phyloP scores from a whole-genome alignment of 2,888 invertebrate species.

The Drosophila incognita region DNA sequence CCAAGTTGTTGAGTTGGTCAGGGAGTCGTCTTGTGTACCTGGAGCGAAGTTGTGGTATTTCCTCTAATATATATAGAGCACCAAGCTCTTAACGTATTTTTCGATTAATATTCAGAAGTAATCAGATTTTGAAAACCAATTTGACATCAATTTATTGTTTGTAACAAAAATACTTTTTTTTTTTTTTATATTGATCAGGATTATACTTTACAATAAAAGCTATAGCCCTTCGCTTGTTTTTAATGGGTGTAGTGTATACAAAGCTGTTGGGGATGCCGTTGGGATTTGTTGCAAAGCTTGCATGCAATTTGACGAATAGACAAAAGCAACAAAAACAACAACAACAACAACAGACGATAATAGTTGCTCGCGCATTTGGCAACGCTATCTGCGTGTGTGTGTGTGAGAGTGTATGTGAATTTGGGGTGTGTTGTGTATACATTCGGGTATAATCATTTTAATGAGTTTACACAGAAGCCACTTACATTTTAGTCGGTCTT shows the following conservation, averaged over 20 bases:
- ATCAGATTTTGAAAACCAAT: background rate
- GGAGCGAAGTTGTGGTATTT: background rate
- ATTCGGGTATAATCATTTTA: conserved; percentile 70
- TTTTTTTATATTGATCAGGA: background rate
- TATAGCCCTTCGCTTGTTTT: background rate
- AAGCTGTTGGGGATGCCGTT: background rate
- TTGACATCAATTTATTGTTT: background rate
- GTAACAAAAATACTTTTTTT: background rate
- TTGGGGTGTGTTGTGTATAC: conserved; percentile 44
- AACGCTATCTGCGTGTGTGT: conserved; percentile 2
- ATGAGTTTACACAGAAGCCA: conserved; percentile 75
- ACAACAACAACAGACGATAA: conserved; percentile 28
- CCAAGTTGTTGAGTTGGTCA: background rate
- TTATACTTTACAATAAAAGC: background rate
- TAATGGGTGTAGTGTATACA: background rate
- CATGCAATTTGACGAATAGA: conserved; percentile 58
- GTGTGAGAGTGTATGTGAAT: conserved; percentile 24
- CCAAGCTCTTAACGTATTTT: background rate
- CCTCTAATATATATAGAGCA: background rate
- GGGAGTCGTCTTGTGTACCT: background rate
- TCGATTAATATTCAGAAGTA: background rate
- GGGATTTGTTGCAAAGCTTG: conserved; percentile 51
- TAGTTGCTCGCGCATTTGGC: conserved; percentile 59
- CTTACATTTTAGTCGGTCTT: conserved; percentile 52
- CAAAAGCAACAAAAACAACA: conserved; percentile 8